Conservation (phyloP, 2,797 vertebrate species). For the Dallia pectoralis region DNA sequence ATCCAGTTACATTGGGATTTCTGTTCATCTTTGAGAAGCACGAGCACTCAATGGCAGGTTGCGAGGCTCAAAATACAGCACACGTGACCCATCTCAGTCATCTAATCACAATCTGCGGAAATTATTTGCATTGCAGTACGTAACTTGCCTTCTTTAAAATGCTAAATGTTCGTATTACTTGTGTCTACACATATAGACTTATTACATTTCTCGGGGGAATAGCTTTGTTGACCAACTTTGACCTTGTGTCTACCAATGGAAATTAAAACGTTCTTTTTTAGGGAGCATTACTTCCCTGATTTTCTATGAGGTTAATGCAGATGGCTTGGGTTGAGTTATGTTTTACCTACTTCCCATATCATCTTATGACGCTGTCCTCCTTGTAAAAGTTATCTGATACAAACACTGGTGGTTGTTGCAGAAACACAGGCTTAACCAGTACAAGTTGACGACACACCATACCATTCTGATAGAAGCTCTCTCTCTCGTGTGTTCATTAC, state of each 20-base stretch:
- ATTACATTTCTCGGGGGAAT: neutral
- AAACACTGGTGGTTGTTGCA: constrained; percentile 59
- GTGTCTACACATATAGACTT: neutral
- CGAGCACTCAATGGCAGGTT: neutral
- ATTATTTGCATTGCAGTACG: neutral
- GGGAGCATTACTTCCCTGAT: neutral
- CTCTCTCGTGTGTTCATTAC: neutral
- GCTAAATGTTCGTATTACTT: neutral
- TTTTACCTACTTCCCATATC: neutral
- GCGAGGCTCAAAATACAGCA: neutral
- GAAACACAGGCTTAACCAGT: constrained; percentile 53
- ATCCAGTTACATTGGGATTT: constrained; percentile 48
- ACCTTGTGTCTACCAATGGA: neutral
- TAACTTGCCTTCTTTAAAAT: neutral
- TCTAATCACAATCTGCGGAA: neutral
- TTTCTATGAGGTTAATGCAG: neutral
- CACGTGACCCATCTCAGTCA: neutral
- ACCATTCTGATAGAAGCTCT: constrained; percentile 35
- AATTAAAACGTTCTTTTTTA: neutral
- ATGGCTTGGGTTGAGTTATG: neutral
- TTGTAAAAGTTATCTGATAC: constrained; percentile 28
- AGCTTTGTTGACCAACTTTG: neutral
- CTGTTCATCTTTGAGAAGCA: neutral
- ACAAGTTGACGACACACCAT: constrained; percentile 36
- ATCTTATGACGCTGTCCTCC: constrained; percentile 1